Conservation (phyloP, 2,888 invertebrate species). For the Tyria jacobaeae region DNA sequence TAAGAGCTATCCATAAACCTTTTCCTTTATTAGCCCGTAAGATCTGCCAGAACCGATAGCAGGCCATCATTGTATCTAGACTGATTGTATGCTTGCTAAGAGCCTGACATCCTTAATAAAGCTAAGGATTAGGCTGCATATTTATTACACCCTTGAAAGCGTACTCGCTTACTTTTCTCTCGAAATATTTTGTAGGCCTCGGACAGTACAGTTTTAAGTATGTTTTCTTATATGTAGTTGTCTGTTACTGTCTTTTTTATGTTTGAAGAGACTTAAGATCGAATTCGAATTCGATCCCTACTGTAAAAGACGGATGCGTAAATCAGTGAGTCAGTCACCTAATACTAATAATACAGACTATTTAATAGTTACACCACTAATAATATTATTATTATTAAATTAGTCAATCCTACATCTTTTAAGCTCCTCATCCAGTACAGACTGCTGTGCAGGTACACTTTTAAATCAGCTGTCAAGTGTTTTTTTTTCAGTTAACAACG, state of each 20-base stretch:
- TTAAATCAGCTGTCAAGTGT: slow-evolving; percentile 6
- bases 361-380: background rate
- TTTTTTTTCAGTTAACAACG: background rate
- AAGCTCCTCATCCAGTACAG: background rate
- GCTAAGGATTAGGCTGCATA: background rate
- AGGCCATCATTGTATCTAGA: background rate
- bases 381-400: background rate
- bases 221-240: background rate
- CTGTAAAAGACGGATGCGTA: background rate
- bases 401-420: background rate
- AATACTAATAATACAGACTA: background rate
- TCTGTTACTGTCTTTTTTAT: background rate
- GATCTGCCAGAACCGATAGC: background rate
- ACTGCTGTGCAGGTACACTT: slow-evolving; percentile 7
- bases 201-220: too few relatives aligned
- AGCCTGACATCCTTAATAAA: background rate
- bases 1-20: background rate
- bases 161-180: too few relatives aligned
- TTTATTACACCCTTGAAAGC: too few relatives aligned
- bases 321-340: background rate
- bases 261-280: background rate
- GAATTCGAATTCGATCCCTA: background rate
- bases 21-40: background rate
- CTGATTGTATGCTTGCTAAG: background rate
- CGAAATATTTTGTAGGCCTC: too few relatives aligned